phyloP scores from a whole-genome alignment of 2,797 vertebrate genomes.

The Setipinna tenuifilis region DNA sequence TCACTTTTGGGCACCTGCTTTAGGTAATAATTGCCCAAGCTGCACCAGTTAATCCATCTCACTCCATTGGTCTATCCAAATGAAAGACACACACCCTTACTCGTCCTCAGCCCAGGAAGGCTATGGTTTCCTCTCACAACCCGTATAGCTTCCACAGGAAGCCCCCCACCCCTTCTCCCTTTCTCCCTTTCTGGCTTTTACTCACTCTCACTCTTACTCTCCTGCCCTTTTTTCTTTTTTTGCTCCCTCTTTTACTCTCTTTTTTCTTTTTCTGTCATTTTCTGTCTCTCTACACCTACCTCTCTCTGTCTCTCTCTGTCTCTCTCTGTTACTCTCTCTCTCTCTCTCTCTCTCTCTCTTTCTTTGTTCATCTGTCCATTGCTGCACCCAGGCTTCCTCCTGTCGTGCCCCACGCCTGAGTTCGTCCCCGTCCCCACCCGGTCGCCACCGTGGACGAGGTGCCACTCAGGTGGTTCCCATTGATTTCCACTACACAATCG shows the following conservation, averaged over 20 bases:
- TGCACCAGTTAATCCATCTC: not conserved
- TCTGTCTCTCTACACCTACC: too few species aligned
- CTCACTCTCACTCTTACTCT: too few species aligned
- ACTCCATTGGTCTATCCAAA: not conserved
- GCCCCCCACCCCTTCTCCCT: too few species aligned
- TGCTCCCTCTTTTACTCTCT: too few species aligned
- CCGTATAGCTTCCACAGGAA: not conserved
- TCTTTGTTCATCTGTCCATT: not conserved
- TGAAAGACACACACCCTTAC: too few species aligned
- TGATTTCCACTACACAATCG: conserved; percentile 56
- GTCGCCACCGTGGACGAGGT: conserved; percentile 47
- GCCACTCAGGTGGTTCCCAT: conserved; percentile 65
- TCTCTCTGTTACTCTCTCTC: too few species aligned
- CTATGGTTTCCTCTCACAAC: not conserved
- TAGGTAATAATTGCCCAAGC: not conserved
- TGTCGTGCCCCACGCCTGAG: not conserved
- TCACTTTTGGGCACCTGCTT: not conserved
- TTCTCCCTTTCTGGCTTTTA: too few species aligned
- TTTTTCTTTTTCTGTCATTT: too few species aligned
- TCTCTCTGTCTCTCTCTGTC: too few species aligned
- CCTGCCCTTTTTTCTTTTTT: too few species aligned
- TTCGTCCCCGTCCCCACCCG: not conserved
- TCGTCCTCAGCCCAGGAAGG: not conserved
- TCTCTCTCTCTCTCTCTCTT: not conserved
- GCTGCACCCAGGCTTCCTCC: not conserved